A percentile compares a stretch with the other conserved stretches of the same genome.
Evolutionary conservation across 2,888 invertebrate genomes (phyloP).

Genomic region (Taenaris catops): DNA sequence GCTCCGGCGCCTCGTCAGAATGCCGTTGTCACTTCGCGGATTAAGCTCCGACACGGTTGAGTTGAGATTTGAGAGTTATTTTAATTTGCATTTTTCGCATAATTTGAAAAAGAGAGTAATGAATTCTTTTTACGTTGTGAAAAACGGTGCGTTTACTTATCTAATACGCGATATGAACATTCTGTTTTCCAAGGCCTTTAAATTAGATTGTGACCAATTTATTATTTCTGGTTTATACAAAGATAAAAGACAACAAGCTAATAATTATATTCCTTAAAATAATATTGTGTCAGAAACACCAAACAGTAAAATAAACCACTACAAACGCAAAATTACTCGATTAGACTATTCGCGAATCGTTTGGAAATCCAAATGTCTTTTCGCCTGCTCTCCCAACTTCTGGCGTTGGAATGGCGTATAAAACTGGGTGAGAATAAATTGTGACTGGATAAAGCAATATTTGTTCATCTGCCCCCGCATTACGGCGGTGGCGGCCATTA

Average conservation of each 20-base stretch:
- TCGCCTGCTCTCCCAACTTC: conserved; percentile 59
- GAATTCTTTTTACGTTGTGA: conserved; percentile 36
- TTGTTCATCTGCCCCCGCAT: conserved; percentile 78
- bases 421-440: conserved; percentile 75
- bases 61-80: conserved; percentile 77
- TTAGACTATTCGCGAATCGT: too few relatives aligned
- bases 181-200: too few relatives aligned
- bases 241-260: too few relatives aligned
- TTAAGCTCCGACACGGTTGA: conserved; percentile 78
- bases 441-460: conserved; percentile 78
- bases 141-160: conserved; percentile 19
- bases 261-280: too few relatives aligned
- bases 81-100: conserved; percentile 73
- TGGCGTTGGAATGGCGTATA: conserved; percentile 66
- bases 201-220: too few relatives aligned
- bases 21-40: conserved; percentile 80
- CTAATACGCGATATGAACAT: too few relatives aligned
- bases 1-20: conserved; percentile 80
- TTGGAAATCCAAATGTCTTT: conserved; percentile 72
- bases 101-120: conserved; percentile 51
- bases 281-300: too few relatives aligned
- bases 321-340: too few relatives aligned
- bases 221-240: too few relatives aligned
- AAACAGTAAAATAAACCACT: too few relatives aligned
- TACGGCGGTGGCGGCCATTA: conserved; percentile 71